A percentile compares a stretch with the other conserved stretches of the same genome.
Evolutionary conservation across 2,113 vertebrate species (phyloP).

Genomic region (Microcebus tavaratra): DNA sequence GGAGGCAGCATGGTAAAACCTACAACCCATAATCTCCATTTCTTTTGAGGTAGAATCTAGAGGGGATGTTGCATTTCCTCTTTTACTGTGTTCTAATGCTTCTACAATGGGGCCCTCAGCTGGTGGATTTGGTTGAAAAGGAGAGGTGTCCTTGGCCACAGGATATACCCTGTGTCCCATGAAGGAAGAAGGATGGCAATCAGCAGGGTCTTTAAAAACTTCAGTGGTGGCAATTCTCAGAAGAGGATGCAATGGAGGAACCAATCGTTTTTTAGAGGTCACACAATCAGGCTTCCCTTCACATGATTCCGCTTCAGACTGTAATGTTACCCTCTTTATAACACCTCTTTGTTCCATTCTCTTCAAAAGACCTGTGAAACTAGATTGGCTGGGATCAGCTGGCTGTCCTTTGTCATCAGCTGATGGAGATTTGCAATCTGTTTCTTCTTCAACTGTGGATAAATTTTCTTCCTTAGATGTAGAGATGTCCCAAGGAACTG

Average conservation of each 20-base stretch:
- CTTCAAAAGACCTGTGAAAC: slow-evolving; percentile 78
- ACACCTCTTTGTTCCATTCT: slow-evolving; percentile 79
- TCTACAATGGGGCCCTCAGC: slow-evolving; percentile 75
- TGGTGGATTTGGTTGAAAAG: slow-evolving; percentile 76
- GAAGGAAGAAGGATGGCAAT: slow-evolving; percentile 79
- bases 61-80: slow-evolving; percentile 66
- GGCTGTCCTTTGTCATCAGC: slow-evolving; percentile 63
- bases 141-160: slow-evolving; percentile 76
- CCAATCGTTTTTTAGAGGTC: slow-evolving; percentile 74
- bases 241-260: slow-evolving; percentile 77
- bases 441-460: slow-evolving; percentile 68
- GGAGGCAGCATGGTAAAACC: slow-evolving; percentile 77
- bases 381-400: slow-evolving; percentile 65
- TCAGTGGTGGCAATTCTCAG: slow-evolving; percentile 76
- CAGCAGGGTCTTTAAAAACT: slow-evolving; percentile 79
- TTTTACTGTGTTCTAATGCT: slow-evolving; percentile 72
- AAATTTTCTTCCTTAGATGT: slow-evolving; percentile 68
- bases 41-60: slow-evolving; percentile 78
- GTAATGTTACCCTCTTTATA: slow-evolving; percentile 74
- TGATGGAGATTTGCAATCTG: slow-evolving; percentile 69
- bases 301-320: slow-evolving; percentile 65
- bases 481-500: slow-evolving; percentile 73
- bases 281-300: slow-evolving; percentile 71
- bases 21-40: slow-evolving; percentile 79
- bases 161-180: slow-evolving; percentile 78